A percentile compares a stretch with the other conserved stretches of the same genome.
These are phyloP conservation scores for Pao palembangensis DNA, from an alignment of 2,113 vertebrate species.

Conservation along the genomic window DNA sequence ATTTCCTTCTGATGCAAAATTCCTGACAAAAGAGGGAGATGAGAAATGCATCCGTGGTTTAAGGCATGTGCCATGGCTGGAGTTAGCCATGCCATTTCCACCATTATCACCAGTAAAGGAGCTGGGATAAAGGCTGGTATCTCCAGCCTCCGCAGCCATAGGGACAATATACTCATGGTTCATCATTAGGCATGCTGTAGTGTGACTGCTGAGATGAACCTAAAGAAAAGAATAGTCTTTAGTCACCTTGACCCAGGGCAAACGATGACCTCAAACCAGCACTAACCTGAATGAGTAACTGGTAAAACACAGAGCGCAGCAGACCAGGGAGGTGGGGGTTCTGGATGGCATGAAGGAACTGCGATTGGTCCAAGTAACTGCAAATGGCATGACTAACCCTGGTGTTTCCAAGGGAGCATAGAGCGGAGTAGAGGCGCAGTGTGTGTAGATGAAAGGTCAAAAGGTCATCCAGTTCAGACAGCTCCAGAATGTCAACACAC, in stretches of 20 bases:
- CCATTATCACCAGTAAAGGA: background rate
- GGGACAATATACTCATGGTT: conserved; percentile 92
- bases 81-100: conserved; percentile 39
- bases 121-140: conserved; percentile 80
- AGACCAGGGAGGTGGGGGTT: conserved; percentile 84
- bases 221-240: conserved; percentile 8
- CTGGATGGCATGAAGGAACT: conserved; percentile 87
- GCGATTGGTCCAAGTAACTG: conserved; percentile 90
- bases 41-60: conserved; percentile 84
- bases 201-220: conserved; percentile 84
- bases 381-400: conserved; percentile 88
- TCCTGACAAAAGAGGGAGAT: conserved; percentile 82
- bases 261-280: background rate
- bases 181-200: conserved; percentile 86
- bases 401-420: conserved; percentile 88
- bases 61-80: conserved; percentile 82
- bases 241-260: background rate
- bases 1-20: conserved; percentile 27
- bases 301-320: conserved; percentile 86
- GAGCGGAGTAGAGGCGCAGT: conserved; percentile 86
- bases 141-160: conserved; percentile 86
- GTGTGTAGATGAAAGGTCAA: conserved; percentile 88
- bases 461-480: conserved; percentile 85
- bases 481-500: conserved; percentile 89
- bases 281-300: conserved; percentile 81